phyloP scores from a whole-genome alignment of 2,113 vertebrate genomes.

The Seriola dumerili region DNA sequence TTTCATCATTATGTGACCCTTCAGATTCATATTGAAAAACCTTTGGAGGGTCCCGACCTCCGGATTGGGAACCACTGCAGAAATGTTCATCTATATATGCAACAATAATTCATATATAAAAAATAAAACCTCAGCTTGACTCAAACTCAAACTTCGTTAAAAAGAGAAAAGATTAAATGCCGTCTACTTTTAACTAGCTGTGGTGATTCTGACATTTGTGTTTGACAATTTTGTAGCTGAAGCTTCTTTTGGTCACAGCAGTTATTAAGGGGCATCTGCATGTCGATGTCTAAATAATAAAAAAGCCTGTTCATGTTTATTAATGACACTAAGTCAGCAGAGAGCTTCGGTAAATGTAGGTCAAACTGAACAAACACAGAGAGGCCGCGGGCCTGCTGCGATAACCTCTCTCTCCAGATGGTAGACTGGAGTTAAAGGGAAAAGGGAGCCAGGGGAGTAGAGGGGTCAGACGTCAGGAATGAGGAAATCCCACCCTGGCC shows the following conservation, averaged over 20 bases:
- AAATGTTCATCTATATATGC: too few species aligned
- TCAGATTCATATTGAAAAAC: not conserved
- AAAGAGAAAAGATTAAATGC: not conserved
- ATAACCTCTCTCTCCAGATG: slow-evolving; percentile 72
- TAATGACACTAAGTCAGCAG: slow-evolving; percentile 13
- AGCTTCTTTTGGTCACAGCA: not conserved
- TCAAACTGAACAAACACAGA: slow-evolving; percentile 43
- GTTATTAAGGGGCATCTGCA: not conserved
- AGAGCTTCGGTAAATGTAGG: slow-evolving; percentile 31
- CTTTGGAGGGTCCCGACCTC: not conserved
- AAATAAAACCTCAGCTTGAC: not conserved
- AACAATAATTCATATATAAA: not conserved
- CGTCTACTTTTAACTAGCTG: too few species aligned
- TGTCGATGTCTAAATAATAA: slow-evolving; percentile 25
- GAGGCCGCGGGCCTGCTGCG: slow-evolving; percentile 42
- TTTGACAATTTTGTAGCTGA: too few species aligned
- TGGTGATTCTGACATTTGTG: too few species aligned
- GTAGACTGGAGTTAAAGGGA: slow-evolving; percentile 55
- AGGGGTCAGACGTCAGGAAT: slow-evolving; percentile 72
- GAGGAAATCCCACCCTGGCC: slow-evolving; percentile 80
- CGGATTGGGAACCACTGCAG: not conserved
- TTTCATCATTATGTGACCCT: too few species aligned
- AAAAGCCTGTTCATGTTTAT: slow-evolving; percentile 30
- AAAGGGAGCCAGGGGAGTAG: slow-evolving; percentile 51
- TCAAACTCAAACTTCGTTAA: too few species aligned